Conservation (phyloP, 2,797 vertebrate genomes). For the Morus bassanus region DNA sequence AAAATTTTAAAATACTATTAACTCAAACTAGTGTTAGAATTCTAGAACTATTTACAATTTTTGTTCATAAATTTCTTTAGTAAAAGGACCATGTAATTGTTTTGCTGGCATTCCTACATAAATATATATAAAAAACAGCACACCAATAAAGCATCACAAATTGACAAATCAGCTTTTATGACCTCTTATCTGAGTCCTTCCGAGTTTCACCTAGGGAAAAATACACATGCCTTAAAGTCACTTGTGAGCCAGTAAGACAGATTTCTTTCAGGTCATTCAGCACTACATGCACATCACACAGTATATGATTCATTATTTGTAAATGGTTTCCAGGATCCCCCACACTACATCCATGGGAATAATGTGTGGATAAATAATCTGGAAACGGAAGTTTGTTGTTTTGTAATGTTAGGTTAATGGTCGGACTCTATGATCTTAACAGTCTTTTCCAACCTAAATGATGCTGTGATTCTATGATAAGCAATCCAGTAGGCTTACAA, state of each 20-base stretch:
- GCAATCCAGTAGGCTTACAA: neutral
- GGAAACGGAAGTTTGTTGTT: neutral
- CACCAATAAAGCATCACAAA: neutral
- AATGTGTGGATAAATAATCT: neutral
- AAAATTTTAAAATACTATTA: neutral
- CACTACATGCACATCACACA: neutral
- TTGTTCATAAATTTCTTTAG: neutral
- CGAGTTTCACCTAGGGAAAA: neutral
- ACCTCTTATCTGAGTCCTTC: neutral
- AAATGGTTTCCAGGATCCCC: neutral
- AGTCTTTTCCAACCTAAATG: neutral
- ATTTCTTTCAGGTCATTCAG: neutral
- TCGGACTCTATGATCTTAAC: neutral
- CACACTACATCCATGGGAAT: neutral
- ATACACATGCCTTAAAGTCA: neutral
- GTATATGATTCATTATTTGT: neutral
- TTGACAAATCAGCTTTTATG: neutral
- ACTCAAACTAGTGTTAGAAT: neutral
- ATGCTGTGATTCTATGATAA: neutral
- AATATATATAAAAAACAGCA: neutral
- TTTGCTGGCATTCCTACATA: neutral
- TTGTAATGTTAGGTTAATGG: neutral
- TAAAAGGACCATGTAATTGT: neutral
- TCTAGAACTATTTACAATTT: neutral
- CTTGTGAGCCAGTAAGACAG: neutral